phyloP scores from a whole-genome alignment of 1,140 invertebrate species.

The Probaryconus sp. region DNA sequence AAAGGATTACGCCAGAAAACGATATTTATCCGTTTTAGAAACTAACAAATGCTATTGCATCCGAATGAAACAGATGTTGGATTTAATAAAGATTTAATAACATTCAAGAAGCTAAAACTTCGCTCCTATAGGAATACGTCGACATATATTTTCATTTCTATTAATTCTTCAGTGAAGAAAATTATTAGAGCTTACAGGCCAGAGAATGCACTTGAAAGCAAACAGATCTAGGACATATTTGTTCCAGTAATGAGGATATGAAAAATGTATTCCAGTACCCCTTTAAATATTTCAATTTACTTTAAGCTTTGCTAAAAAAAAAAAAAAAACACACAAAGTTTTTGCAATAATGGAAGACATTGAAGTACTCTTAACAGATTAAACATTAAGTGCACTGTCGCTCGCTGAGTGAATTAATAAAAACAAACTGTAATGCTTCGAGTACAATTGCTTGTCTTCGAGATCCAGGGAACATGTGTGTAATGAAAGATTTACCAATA shows the following conservation, averaged over 20 bases:
- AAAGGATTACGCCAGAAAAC: not conserved
- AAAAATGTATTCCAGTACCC: not conserved
- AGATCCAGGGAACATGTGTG: slow-evolving; percentile 5
- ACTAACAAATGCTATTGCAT: slow-evolving; percentile 25
- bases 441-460: slow-evolving; percentile 8
- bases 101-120: slow-evolving; percentile 35
- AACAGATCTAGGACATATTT: slow-evolving; percentile 6
- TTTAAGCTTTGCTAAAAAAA: slow-evolving; percentile 12
- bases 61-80: slow-evolving; percentile 26
- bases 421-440: no score
- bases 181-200: slow-evolving; percentile 5
- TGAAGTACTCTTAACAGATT: no score
- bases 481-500: slow-evolving; percentile 30
- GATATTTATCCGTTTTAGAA: slow-evolving; percentile 9
- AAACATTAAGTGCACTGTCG: no score
- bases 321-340: no score
- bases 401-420: no score
- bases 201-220: not conserved
- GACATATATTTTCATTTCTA: slow-evolving; percentile 34
- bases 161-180: slow-evolving; percentile 31
- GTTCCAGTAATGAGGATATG: slow-evolving; percentile 12
- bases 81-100: slow-evolving; percentile 53
- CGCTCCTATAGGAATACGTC: slow-evolving; percentile 16
- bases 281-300: no score
- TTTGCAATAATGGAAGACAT: no score